Base-by-base conservation (phyloP, 1,140 invertebrate species). In the Drosophila hydei region DNA sequence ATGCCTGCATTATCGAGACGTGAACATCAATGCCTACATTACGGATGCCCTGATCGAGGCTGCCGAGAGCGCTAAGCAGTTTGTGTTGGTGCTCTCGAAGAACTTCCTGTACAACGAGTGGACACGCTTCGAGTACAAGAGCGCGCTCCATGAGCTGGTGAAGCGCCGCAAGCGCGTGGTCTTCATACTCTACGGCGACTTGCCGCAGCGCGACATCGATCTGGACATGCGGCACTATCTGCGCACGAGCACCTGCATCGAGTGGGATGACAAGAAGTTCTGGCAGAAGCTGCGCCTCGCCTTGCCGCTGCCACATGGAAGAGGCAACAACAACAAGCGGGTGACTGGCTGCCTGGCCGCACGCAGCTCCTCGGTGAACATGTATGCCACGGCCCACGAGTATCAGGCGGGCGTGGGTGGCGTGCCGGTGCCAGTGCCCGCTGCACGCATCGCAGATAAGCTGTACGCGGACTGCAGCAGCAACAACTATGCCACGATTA, bases 51-150 rank as follows among this genome's bases (percentile, higher is more conserved):
- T 99, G 43, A 95, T 97, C 59, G 96, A 98, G 90, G 97, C 97
- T 0, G 96, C 97, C 2, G 97, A 98, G 84, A 96, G 96, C 23
- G 97, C 97, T 14, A 94, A 96, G 71, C 94, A 97, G 79, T 98
- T 97, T 12, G 96, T 99, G 45, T 94, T 99, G 73, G 95, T 99
- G 27, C 91, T 99, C 23, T 97, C 97, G 2, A 97, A 97, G 91
- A 97, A 97, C 92, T 99, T 98, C 92, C 94, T 99, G 16, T 95
- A 97, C 91, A 97, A 97, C 92, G 97, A 98, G 92, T 99, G 97
- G 97, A 96, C 96, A 77, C 94, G 97, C 56, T 97, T 97, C 89
- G 97, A 98, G 92, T 97, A 98, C 91, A 97, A 97, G 92, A 95
- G 95, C 50, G 97, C 97, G 1, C 93, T 98, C n/a, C 96, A 97